Percentiles rank a stretch among this genome's conserved stretches.
Conservation (phyloP, 2,797 vertebrate species). For the Enteromius radiatus region DNA sequence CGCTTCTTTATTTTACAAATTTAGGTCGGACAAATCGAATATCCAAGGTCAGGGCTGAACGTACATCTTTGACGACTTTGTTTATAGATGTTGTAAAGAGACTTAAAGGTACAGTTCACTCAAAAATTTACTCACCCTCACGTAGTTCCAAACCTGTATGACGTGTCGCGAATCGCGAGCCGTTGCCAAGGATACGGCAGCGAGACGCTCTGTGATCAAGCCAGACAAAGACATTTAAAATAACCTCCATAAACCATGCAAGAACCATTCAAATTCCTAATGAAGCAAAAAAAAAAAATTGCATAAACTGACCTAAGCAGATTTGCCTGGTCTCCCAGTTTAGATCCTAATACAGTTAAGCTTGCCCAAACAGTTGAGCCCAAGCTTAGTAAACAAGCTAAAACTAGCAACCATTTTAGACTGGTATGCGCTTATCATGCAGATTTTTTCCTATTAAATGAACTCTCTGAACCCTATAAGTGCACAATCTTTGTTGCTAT, state of each 20-base stretch:
- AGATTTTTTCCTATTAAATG: not conserved
- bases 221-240: constrained; percentile 45
- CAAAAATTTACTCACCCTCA: not conserved
- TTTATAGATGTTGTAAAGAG: not conserved
- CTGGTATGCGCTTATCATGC: not conserved
- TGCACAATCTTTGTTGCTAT: constrained; percentile 36
- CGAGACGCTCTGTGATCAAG: constrained; percentile 53
- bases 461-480: not conserved
- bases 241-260: not conserved
- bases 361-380: not conserved
- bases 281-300: accelerated
- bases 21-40: not conserved
- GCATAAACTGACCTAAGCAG: too few species aligned
- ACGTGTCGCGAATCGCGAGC: constrained; percentile 48
- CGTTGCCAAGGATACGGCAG: constrained; percentile 78
- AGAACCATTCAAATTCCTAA: not conserved
- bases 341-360: not conserved
- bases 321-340: not conserved
- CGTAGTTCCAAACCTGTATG: not conserved
- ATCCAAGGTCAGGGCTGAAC: constrained; percentile 6
- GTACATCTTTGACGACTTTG: not conserved
- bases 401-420: not conserved
- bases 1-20: not conserved
- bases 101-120: not conserved
- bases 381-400: not conserved